phyloP scores from a whole-genome alignment of 1,140 invertebrate species.

The Drosophila orena region DNA sequence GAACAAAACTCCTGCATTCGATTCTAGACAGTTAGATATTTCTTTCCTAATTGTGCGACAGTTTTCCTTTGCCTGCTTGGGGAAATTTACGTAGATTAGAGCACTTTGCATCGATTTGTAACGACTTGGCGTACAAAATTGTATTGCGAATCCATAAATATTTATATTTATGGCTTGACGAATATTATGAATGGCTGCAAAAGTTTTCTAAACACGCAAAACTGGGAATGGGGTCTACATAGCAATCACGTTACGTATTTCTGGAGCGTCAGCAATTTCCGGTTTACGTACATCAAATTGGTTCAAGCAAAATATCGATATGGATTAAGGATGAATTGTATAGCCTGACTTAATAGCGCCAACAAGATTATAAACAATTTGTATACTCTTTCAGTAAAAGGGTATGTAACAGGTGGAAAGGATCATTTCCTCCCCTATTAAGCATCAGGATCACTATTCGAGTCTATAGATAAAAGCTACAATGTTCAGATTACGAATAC shows the following conservation, averaged over 20 bases:
- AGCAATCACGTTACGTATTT: conserved; percentile 17
- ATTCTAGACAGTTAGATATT: conserved; percentile 64
- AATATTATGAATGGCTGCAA: conserved; percentile 43
- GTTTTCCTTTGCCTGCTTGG: conserved; percentile 55
- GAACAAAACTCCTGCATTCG: conserved; percentile 32
- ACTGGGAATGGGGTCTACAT: conserved; percentile 8
- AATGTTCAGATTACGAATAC: no score
- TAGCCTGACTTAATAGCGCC: background rate
- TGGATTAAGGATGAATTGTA: background rate
- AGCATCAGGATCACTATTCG: no score
- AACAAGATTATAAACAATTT: no score
- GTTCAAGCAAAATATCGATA: background rate
- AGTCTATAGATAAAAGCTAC: no score
- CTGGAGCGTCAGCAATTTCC: conserved; percentile 19
- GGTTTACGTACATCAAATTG: background rate
- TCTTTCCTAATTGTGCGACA: conserved; percentile 73
- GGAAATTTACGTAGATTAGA: conserved; percentile 76
- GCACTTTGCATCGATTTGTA: conserved; percentile 74
- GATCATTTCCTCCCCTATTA: no score
- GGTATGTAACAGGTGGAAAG: no score
- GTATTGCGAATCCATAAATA: conserved; percentile 72
- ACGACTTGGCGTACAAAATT: conserved; percentile 65
- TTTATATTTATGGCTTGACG: conserved; percentile 61
- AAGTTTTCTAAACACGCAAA: conserved; percentile 13
- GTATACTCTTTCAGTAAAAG: no score